Percentiles rank a stretch among this genome's conserved stretches.
Evolutionary conservation across 2,797 vertebrate genomes (phyloP).

Genomic region (Momotus momota): DNA sequence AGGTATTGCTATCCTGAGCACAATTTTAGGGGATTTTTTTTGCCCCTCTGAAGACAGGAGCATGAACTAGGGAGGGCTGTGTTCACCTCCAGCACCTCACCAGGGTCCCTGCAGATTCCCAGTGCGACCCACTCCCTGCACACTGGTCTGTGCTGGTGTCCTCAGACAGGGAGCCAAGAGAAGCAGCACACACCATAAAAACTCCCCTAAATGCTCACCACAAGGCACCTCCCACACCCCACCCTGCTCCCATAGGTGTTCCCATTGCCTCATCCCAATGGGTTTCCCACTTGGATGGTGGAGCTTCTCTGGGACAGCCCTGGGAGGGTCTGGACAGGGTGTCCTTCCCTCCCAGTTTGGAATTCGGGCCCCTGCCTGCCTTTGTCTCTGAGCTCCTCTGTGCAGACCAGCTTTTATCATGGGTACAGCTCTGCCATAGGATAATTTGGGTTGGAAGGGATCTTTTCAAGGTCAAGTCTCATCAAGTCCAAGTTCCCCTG

Average conservation of each 20-base stretch:
- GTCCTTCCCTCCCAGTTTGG: background rate
- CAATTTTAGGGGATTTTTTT: background rate
- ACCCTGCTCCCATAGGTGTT: background rate
- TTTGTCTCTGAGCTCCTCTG: background rate
- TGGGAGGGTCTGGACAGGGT: background rate
- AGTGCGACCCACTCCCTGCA: background rate
- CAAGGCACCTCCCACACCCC: no score
- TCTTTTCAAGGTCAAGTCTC: background rate
- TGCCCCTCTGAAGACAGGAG: background rate
- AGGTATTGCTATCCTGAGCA: background rate
- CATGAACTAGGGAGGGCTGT: fast-evolving
- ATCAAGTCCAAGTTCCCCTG: background rate
- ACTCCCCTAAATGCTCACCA: background rate
- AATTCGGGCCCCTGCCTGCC: background rate
- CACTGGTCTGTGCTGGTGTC: background rate
- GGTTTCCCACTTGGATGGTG: background rate
- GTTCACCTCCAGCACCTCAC: fast-evolving
- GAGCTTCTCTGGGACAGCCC: background rate
- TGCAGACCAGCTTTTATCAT: background rate
- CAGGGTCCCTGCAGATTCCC: background rate
- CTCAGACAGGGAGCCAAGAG: background rate
- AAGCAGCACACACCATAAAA: background rate
- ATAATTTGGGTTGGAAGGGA: background rate
- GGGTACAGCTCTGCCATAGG: background rate
- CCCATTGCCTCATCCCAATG: background rate